Conservation (phyloP, 2,113 vertebrate species). For the Sinocyclocheilus grahami region DNA sequence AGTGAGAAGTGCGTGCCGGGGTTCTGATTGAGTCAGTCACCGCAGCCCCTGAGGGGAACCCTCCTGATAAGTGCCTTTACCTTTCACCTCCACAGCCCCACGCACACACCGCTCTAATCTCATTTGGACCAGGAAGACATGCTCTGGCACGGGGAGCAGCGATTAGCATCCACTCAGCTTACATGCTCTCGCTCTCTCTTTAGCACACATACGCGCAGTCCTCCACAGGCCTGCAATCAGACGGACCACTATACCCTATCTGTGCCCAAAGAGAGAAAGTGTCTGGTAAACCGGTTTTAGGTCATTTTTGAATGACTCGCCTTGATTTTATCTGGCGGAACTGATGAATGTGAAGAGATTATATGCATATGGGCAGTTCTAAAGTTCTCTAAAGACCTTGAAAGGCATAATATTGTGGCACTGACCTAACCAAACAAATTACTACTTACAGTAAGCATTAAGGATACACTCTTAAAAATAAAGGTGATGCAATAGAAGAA, state of each 20-base stretch:
- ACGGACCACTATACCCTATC: conserved; percentile 5
- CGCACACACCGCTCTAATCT: conserved; percentile 77
- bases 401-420: not conserved
- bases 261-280: not conserved
- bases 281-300: not conserved
- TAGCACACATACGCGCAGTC: conserved; percentile 9
- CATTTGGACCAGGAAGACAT: conserved; percentile 77
- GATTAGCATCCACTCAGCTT: conserved; percentile 76
- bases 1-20: conserved; percentile 78
- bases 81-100: conserved; percentile 83
- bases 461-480: not conserved
- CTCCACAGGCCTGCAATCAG: conserved; percentile 30
- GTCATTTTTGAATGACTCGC: conserved; percentile 14
- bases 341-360: not conserved
- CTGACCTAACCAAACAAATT: not conserved
- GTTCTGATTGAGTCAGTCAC: conserved; percentile 82
- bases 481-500: no score
- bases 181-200: conserved; percentile 44
- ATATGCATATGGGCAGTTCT: not conserved
- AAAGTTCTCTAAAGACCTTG: not conserved
- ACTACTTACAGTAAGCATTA: not conserved
- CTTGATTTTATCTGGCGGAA: conserved; percentile 2
- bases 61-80: conserved; percentile 84
- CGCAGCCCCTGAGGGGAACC: conserved; percentile 74
- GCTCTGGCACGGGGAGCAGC: conserved; percentile 73